Evolutionary conservation across 2,113 vertebrate genomes (phyloP), one percentile per base, ranked within the genome.

Genomic region (Cheirogaleus medius): DNA sequence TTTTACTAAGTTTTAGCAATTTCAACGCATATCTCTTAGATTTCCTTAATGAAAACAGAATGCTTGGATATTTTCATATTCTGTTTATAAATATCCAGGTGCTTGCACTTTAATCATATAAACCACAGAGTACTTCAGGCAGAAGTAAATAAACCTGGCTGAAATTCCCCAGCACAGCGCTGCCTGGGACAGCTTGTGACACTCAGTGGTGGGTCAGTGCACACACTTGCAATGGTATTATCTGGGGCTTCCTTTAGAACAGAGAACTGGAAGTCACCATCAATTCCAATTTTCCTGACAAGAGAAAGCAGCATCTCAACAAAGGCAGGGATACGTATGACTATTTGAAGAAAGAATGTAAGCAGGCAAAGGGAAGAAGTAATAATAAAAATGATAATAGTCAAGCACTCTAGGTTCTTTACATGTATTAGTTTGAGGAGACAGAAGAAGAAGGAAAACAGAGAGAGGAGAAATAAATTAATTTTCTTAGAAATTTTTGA

Each of bases 41-140:
- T 90, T 90, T 89, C 86, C 73, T 97, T 94, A 85, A 90, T 58
- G 23, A 69, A 94, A 95, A 91, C 42, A 91, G 56, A 94, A 86
- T 95, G 54, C 63, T n/a, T 78, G 54, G 37, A 15, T 94, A 92
- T 82, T 92, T 96, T 88, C 63, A 54, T 64, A 17, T 64, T 60
- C 52, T 94, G 90, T 95, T 96, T 88, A 92, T 85, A 97, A 88
- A 97, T n/a, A 97, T 21, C 47, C 54, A 90, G 32, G 52, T 92
- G 39, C 47, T 90, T 96, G 54, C 8, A 69, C 66, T 73, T 68
- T 73, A 85, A 87, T 87, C 69, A 96, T 66, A 92, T 64, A 71
- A 81, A 56, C 54, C 60, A 90, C 60, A 68, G 77, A 49, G 54
- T 82, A 8, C 49, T 52, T 94, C 44, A 76, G 74, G 34, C 60